phyloP scores from a whole-genome alignment of 2,888 invertebrate genomes.

The Entomobrya multifasciata region DNA sequence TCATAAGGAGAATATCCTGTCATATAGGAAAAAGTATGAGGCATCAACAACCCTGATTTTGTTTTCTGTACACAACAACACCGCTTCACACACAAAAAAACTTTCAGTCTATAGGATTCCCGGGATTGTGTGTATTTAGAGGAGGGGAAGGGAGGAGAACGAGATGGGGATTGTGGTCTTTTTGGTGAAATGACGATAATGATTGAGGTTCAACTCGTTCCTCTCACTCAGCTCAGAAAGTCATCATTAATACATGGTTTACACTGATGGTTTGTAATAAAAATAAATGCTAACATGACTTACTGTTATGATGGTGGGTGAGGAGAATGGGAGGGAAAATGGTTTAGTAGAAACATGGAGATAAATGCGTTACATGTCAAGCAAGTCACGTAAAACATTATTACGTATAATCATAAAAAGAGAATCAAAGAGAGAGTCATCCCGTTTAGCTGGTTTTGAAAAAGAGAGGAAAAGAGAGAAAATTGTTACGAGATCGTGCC shows the following conservation, averaged over 20 bases:
- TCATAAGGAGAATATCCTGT: neutral
- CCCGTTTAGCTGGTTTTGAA: neutral
- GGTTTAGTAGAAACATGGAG: neutral
- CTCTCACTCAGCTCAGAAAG: neutral
- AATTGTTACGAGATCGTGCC: neutral
- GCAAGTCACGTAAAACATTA: slow-evolving; percentile 28
- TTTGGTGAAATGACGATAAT: neutral
- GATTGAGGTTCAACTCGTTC: neutral
- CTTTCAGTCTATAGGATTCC: too few species aligned
- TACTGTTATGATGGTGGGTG: too few species aligned
- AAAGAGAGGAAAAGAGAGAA: neutral
- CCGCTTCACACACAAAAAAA: neutral
- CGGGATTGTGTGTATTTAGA: too few species aligned
- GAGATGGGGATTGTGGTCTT: neutral
- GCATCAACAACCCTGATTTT: neutral
- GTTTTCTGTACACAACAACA: neutral
- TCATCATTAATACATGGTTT: slow-evolving; percentile 12
- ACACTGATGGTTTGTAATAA: neutral
- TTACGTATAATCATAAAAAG: neutral
- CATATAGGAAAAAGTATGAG: too few species aligned
- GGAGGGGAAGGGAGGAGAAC: neutral
- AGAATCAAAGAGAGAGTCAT: neutral
- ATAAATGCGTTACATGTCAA: neutral
- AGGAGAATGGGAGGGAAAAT: neutral
- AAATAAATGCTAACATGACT: neutral